These are phyloP conservation scores for Cromileptes altivelis DNA, from an alignment of 2,113 vertebrate species.

Conservation along the genomic window DNA sequence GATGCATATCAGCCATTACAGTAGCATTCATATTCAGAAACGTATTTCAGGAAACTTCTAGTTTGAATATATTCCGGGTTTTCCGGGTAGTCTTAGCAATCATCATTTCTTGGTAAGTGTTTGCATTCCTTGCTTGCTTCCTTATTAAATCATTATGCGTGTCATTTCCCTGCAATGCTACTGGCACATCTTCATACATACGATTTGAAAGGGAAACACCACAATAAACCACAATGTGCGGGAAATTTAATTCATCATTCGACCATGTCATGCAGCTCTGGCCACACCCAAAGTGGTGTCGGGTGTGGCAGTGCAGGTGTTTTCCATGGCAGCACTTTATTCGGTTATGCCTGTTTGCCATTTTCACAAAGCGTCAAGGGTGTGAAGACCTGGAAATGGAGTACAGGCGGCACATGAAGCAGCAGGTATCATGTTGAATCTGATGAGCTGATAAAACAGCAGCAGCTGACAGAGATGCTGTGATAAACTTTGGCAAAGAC, in stretches of 20 bases:
- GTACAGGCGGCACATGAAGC: background rate
- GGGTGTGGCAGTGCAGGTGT: background rate
- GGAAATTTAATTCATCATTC: background rate
- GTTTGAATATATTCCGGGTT: background rate
- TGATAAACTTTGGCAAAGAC: background rate
- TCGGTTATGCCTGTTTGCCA: background rate
- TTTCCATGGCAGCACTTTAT: background rate
- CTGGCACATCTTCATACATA: background rate
- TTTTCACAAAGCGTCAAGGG: background rate
- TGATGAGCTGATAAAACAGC: background rate
- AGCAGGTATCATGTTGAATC: background rate
- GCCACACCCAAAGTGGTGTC: background rate
- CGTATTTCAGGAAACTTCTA: background rate
- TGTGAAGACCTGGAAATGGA: background rate
- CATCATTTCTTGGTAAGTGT: background rate
- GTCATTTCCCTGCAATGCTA: background rate
- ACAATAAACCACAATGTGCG: background rate
- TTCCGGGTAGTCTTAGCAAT: background rate
- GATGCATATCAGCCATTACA: background rate
- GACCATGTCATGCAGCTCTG: conserved; percentile 7
- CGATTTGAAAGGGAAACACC: background rate
- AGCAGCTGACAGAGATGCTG: background rate
- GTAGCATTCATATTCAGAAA: background rate
- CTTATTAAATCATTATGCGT: background rate
- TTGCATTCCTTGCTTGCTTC: background rate